Evolutionary conservation across 2,888 invertebrate species (phyloP).

Genomic region (Meandrusa payeni): DNA sequence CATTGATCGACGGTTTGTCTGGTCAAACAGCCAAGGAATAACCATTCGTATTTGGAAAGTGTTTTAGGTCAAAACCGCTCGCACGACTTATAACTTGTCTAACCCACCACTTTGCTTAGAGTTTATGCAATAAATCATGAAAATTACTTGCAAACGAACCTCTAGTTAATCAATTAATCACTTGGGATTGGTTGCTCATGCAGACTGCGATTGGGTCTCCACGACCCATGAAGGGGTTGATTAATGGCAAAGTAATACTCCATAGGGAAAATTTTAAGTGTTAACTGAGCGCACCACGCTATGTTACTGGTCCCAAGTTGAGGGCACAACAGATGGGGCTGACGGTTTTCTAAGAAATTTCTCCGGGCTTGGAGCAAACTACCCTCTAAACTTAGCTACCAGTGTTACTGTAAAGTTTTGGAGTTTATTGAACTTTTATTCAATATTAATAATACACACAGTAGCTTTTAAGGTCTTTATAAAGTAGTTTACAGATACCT

Average conservation of each 20-base stretch:
- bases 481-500: too few species aligned
- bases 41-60: conserved; percentile 18
- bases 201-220: conserved; percentile 56
- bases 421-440: conserved; percentile 1
- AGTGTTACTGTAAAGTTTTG: conserved; percentile 1
- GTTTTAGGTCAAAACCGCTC: conserved; percentile 7
- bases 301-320: conserved; percentile 6
- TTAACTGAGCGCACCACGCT: conserved; percentile 21
- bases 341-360: conserved; percentile 20
- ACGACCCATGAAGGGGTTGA: conserved; percentile 63
- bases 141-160: conserved; percentile 64
- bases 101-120: conserved; percentile 30
- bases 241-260: conserved; percentile 74
- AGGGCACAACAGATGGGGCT: conserved; percentile 13
- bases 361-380: conserved; percentile 1
- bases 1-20: conserved; percentile 10
- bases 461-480: too few species aligned
- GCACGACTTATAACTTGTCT: conserved; percentile 24
- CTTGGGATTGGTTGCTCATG: conserved; percentile 55
- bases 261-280: conserved; percentile 55
- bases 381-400: conserved; percentile 9
- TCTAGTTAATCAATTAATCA: conserved; percentile 76
- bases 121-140: conserved; percentile 61
- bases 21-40: conserved; percentile 24
- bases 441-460: too few species aligned